Percentiles rank a stretch among this genome's conserved stretches.
phyloP scores from a whole-genome alignment of 1,140 invertebrate genomes.

The Atopsyche davidsoni region DNA sequence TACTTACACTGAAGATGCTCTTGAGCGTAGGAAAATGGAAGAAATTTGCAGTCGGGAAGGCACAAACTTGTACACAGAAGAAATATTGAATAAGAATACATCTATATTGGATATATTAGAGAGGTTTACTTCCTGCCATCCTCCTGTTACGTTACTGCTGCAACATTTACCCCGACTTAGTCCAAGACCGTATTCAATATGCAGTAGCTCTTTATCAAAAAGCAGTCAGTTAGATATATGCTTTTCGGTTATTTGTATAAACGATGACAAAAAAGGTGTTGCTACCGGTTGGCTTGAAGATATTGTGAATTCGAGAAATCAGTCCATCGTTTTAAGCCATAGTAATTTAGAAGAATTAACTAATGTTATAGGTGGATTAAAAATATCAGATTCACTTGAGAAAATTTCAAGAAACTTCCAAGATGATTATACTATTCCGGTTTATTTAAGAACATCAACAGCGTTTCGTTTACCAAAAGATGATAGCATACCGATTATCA shows the following conservation, averaged over 20 bases:
- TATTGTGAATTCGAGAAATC: too few species aligned
- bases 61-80: constrained; percentile 52
- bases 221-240: constrained; percentile 54
- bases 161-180: constrained; percentile 67
- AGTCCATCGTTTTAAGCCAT: too few species aligned
- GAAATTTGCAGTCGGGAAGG: constrained; percentile 62
- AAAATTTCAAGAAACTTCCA: constrained; percentile 30
- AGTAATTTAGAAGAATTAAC: constrained; percentile 25
- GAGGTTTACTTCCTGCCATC: constrained; percentile 57
- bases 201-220: constrained; percentile 54
- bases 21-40: constrained; percentile 56
- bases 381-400: too few species aligned
- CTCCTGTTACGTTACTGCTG: constrained; percentile 58
- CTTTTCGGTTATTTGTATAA: constrained; percentile 59
- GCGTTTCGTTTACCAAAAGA: constrained; percentile 52
- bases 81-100: constrained; percentile 52
- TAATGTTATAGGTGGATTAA: not conserved
- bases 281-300: constrained; percentile 61
- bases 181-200: constrained; percentile 75
- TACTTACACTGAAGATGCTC: constrained; percentile 51
- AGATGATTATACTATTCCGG: constrained; percentile 36
- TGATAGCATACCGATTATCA: constrained; percentile 56
- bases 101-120: constrained; percentile 61
- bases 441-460: constrained; percentile 59
- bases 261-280: constrained; percentile 53